These are phyloP conservation scores for Drosophila phalerata DNA, from an alignment of 2,888 invertebrate genomes.

Conservation along the genomic window DNA sequence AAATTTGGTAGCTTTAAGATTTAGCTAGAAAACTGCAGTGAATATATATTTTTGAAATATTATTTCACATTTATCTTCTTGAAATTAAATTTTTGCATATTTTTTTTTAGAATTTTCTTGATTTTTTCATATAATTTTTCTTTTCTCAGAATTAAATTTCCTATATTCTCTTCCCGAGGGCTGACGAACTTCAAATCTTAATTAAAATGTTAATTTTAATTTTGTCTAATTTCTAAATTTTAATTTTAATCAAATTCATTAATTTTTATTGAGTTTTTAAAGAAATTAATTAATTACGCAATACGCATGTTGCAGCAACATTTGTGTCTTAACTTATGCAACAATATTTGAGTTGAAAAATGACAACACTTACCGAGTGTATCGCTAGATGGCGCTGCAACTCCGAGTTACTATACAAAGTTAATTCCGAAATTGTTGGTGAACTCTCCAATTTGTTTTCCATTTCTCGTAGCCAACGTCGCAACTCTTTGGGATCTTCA, in stretches of 20 bases:
- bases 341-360: not conserved
- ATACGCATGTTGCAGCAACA: constrained; percentile 48
- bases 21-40: not conserved
- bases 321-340: constrained; percentile 20
- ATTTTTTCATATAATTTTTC: no score
- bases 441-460: constrained; percentile 91
- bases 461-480: constrained; percentile 95
- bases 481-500: constrained; percentile 87
- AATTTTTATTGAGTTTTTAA: no score
- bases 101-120: no score
- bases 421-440: constrained; percentile 89
- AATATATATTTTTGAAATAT: not conserved
- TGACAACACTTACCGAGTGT: constrained; percentile 90
- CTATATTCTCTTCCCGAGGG: no score
- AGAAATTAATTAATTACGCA: no score
- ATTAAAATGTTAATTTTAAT: no score
- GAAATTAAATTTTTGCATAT: no score
- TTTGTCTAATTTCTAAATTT: no score
- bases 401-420: constrained; percentile 90
- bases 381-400: constrained; percentile 92
- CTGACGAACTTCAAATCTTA: no score
- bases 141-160: no score
- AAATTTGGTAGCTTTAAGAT: not conserved
- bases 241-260: not conserved
- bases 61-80: not conserved